Conservation (phyloP, 2,888 invertebrate genomes). For the Apeira syringaria region DNA sequence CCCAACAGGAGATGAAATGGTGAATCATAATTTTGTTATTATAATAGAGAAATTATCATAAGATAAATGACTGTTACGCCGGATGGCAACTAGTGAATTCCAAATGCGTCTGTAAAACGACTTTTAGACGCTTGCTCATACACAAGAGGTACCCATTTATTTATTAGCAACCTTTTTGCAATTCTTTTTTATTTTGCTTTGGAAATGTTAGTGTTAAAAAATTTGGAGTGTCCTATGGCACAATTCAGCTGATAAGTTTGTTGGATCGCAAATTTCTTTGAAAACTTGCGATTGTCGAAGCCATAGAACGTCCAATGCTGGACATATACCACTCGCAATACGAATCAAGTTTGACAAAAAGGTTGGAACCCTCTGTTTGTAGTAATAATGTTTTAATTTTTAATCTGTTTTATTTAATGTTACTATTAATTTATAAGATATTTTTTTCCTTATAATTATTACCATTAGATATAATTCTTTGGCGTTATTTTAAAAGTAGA, state of each 20-base stretch:
- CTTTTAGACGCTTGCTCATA: slow-evolving; percentile 11
- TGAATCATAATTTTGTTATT: slow-evolving; percentile 8
- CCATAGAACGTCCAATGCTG: too few species aligned
- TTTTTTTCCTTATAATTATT: slow-evolving; percentile 60
- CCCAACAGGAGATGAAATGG: slow-evolving; percentile 60
- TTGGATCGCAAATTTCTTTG: too few species aligned
- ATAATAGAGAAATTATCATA: slow-evolving; percentile 34
- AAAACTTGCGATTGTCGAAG: too few species aligned
- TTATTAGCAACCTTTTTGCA: slow-evolving; percentile 13
- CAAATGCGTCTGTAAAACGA: slow-evolving; percentile 24
- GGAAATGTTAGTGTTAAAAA: too few species aligned
- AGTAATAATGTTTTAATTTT: slow-evolving; percentile 18
- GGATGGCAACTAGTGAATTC: slow-evolving; percentile 37
- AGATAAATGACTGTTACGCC: slow-evolving; percentile 48
- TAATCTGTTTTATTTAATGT: slow-evolving; percentile 73
- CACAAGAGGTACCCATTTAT: slow-evolving; percentile 34
- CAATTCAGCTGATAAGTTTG: too few species aligned
- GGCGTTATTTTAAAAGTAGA: slow-evolving; percentile 60
- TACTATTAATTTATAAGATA: slow-evolving; percentile 77
- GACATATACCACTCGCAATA: too few species aligned
- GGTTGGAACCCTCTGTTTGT: slow-evolving; percentile 13
- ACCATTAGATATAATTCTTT: slow-evolving; percentile 74
- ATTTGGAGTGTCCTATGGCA: too few species aligned
- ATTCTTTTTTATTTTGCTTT: too few species aligned
- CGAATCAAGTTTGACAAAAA: too few species aligned